Evolutionary conservation across 1,140 invertebrate species (phyloP), one percentile per base, ranked within the genome.

Genomic region (Amyelois transitella): DNA sequence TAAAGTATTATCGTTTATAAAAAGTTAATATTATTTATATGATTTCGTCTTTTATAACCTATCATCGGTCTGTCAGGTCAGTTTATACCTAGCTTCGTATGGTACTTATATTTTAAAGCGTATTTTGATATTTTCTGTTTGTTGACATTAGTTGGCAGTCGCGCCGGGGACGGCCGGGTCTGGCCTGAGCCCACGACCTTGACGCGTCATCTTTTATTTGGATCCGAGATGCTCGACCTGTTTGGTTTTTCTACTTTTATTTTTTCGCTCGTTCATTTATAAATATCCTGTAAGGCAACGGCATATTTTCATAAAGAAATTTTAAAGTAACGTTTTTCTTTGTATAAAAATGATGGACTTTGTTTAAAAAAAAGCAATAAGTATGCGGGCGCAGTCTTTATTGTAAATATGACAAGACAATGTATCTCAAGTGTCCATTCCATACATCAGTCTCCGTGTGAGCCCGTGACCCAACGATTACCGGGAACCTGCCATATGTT

Each of bases 151-250:
- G 28, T 38, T 18, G 19, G 47, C 47, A 43, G 32, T 25, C 19
- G 18, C 19, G 45, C 18, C 48, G 51, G 19, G 43, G 51, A 53
- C 51, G 52, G 18, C 5, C 48, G 7, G 14, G 43, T 6, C 48
- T 10, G 14, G 43, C 17, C 43, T n/a, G 53, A 22, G 43, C 50
- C 10, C n/a, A 22, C 61, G 61, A 60, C 65, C 61, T 64, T 64
- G 58, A 24, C 38, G 60, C 55, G 47, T 60, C 54, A 47, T 58
- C 57, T 62, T 66, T 66, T 63, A 63, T 66, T 62, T 62, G 59
- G 55, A 50, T 18, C 21, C 38, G 38, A 51, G 19, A 55, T 52
- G 58, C 28, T 19, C 49, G 54, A 67, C 61, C 61, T 56, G 58
- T 67, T 63, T 67, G 54, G 8, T 25, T 45, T 58, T 66, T 60